Evolutionary conservation across 2,113 vertebrate species (phyloP).

Genomic region (Oryzias melastigma): DNA sequence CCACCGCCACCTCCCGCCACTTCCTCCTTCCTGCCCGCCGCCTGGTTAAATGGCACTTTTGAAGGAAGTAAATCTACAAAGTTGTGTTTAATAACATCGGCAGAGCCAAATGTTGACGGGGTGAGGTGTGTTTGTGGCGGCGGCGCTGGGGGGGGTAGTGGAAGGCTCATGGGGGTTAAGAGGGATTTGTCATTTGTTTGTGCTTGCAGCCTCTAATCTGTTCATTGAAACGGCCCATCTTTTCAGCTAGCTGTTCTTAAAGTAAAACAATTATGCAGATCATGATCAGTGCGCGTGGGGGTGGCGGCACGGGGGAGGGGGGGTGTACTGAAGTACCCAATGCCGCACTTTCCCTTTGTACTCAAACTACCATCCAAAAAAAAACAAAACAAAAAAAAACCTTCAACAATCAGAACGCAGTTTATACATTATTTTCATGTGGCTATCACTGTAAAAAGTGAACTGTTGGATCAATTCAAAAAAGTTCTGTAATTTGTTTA

Average conservation of each 20-base stretch:
- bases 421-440: too few species aligned
- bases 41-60: conserved; percentile 99
- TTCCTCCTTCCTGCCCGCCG: conserved; percentile 87
- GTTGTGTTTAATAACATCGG: conserved; percentile 96
- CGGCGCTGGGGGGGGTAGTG: conserved; percentile 47
- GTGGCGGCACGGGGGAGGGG: conserved; percentile 55
- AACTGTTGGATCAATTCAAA: too few species aligned
- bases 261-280: conserved; percentile 85
- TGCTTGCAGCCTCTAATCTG: conserved; percentile 93
- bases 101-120: conserved; percentile 84
- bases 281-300: conserved; percentile 30
- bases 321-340: conserved; percentile 58
- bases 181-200: conserved; percentile 96
- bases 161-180: conserved; percentile 88
- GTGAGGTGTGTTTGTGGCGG: conserved; percentile 75
- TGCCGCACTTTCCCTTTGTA: too few species aligned
- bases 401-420: background rate
- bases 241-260: conserved; percentile 85
- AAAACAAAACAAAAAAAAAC: too few species aligned
- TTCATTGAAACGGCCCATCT: conserved; percentile 87
- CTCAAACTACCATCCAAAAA: too few species aligned
- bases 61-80: conserved; percentile 96
- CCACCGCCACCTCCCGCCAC: conserved; percentile 65
- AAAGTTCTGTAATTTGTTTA: too few species aligned
- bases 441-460: too few species aligned